Conservation (phyloP, 1,140 invertebrate genomes). For the Mylabris phalerata region DNA sequence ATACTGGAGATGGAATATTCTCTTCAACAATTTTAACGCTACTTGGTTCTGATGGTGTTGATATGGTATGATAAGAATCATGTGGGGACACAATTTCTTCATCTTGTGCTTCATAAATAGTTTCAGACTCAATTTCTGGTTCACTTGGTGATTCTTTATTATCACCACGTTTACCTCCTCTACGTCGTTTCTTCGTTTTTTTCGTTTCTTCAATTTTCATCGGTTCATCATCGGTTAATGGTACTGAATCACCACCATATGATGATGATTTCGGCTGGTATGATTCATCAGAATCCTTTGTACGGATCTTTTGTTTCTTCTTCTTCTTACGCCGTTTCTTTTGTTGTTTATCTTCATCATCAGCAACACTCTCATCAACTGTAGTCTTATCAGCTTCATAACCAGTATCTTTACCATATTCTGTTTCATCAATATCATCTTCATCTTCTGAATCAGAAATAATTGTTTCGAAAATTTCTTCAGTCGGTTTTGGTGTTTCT, state of each 20-base stretch:
- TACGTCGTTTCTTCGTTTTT: conserved; percentile 33
- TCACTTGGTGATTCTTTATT: conserved; percentile 25
- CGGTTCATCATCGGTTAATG: conserved; percentile 37
- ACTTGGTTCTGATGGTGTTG: conserved; percentile 48
- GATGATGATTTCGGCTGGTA: conserved; percentile 40
- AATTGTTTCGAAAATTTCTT: conserved; percentile 44
- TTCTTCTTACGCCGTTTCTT: conserved; percentile 48
- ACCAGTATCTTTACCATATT: conserved; percentile 42
- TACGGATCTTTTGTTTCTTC: conserved; percentile 47
- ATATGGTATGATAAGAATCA: conserved; percentile 51
- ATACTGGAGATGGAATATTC: conserved; percentile 40
- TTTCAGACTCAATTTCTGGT: conserved; percentile 32
- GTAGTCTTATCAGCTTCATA: conserved; percentile 54
- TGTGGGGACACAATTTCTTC: conserved; percentile 39
- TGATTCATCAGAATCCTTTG: conserved; percentile 41
- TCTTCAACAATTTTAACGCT: conserved; percentile 61
- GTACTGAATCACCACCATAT: conserved; percentile 30
- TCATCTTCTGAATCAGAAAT: conserved; percentile 43
- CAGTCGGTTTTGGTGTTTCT: conserved; percentile 48
- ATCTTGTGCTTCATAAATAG: conserved; percentile 33
- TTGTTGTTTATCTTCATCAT: conserved; percentile 37
- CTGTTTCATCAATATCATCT: conserved; percentile 38
- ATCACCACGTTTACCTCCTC: conserved; percentile 15
- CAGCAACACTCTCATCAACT: conserved; percentile 47
- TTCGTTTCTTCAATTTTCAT: conserved; percentile 43